phyloP scores from a whole-genome alignment of 1,140 invertebrate species.

The Tetragnatha versicolor region DNA sequence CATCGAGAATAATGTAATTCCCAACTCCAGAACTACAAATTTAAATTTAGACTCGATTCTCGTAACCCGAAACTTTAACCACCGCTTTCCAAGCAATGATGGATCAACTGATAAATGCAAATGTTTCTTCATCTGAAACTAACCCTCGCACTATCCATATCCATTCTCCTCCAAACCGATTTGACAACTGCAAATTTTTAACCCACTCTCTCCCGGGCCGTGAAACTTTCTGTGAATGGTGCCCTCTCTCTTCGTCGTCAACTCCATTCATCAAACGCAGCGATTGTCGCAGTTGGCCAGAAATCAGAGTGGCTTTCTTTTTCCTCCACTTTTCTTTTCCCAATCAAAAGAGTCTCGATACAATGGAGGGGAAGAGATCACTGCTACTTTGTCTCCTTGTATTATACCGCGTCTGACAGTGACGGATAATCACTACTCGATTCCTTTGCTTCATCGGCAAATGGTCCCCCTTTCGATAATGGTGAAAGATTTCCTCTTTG shows the following conservation, averaged over 20 bases:
- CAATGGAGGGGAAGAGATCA: not conserved
- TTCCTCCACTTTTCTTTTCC: not conserved
- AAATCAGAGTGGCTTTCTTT: not conserved
- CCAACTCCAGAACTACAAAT: no score
- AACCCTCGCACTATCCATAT: no score
- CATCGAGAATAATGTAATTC: no score
- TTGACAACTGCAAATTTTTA: no score
- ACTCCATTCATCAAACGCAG: conserved; percentile 5
- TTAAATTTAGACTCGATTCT: no score
- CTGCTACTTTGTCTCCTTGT: not conserved
- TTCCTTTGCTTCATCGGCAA: conserved; percentile 17
- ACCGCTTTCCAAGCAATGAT: no score
- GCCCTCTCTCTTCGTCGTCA: not conserved
- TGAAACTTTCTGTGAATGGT: not conserved
- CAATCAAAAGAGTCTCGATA: conserved; percentile 25
- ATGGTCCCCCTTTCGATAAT: conserved; percentile 6
- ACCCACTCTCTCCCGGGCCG: no score
- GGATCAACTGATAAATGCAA: no score
- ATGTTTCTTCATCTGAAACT: no score
- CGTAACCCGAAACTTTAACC: no score
- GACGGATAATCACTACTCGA: conserved; percentile 31
- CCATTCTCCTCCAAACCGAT: no score
- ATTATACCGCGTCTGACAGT: conserved; percentile 30
- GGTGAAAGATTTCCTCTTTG: not conserved
- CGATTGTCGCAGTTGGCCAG: not conserved